Conservation (phyloP, 1,140 invertebrate species). For the Papilio dardanus region DNA sequence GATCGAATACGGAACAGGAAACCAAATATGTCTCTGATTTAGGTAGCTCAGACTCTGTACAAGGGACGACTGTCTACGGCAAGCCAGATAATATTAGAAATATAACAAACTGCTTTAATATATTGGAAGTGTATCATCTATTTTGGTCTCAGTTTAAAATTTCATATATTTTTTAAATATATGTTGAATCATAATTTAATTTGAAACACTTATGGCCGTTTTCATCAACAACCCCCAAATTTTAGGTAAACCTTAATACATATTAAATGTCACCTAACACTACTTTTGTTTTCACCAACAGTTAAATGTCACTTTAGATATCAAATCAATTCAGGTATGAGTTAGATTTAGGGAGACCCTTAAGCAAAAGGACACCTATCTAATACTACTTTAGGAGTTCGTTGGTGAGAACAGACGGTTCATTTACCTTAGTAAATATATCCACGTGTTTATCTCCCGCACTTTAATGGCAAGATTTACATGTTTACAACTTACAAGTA, state of each 20-base stretch:
- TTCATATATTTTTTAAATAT: not conserved
- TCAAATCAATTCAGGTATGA: too few species aligned
- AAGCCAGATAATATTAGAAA: slow-evolving; percentile 1
- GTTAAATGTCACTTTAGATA: too few species aligned
- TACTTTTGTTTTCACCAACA: too few species aligned
- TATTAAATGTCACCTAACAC: too few species aligned
- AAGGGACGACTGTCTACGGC: not conserved
- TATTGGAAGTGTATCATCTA: not conserved
- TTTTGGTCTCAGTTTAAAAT: not conserved
- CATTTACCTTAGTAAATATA: not conserved
- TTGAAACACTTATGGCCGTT: too few species aligned
- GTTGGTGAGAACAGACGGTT: too few species aligned
- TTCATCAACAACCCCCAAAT: too few species aligned
- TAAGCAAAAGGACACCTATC: too few species aligned
- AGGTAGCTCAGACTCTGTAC: not conserved
- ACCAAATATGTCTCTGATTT: slow-evolving; percentile 27
- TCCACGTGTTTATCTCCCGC: not conserved
- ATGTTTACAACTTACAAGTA: slow-evolving; percentile 9
- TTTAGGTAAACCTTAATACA: too few species aligned
- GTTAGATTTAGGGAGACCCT: too few species aligned
- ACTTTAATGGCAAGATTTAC: not conserved
- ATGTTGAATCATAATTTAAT: too few species aligned
- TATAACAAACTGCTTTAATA: not conserved
- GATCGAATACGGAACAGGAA: slow-evolving; percentile 36
- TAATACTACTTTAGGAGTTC: too few species aligned